phyloP scores from a whole-genome alignment of 2,797 vertebrate genomes.

The Jordanella pulchra region DNA sequence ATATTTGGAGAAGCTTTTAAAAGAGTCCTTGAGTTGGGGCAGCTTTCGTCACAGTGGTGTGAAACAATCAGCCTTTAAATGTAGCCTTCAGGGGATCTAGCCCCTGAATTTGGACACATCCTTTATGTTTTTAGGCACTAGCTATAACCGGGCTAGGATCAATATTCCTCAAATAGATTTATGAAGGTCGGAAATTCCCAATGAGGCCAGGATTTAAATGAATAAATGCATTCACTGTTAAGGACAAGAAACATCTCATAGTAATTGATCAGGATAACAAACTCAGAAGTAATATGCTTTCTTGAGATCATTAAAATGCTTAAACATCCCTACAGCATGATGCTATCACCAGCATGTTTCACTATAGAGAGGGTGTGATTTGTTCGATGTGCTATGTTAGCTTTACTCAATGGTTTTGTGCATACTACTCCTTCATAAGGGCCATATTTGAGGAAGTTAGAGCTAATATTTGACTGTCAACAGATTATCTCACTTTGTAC shows the following conservation, averaged over 20 bases:
- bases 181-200: not conserved
- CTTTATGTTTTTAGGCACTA: not conserved
- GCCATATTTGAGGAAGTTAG: not conserved
- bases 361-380: not conserved
- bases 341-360: not conserved
- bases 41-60: no score
- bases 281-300: not conserved
- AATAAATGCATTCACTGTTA: no score
- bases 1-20: no score
- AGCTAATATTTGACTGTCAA: not conserved
- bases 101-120: no score
- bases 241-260: no score
- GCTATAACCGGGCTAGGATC: not conserved
- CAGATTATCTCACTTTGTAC: conserved; percentile 1
- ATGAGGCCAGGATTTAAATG: not conserved
- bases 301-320: not conserved
- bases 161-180: not conserved
- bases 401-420: not conserved
- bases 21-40: no score
- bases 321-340: not conserved
- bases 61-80: no score
- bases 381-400: not conserved
- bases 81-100: no score
- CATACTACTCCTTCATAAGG: not conserved
- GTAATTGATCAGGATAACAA: no score